These are phyloP conservation scores for Physella acuta DNA, from an alignment of 1,140 invertebrate genomes.

Conservation along the genomic window DNA sequence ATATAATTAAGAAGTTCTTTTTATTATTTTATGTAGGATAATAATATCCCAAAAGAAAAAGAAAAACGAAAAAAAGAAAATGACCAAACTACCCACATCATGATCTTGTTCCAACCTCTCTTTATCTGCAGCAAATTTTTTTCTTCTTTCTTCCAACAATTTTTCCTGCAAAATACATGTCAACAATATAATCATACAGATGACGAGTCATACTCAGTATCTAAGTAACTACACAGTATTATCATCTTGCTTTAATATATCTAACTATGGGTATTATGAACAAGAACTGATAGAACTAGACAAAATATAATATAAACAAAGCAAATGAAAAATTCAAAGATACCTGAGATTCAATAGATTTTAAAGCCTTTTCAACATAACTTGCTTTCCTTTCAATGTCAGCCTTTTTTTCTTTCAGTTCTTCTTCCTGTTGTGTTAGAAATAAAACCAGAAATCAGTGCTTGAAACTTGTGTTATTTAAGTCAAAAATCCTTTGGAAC, in stretches of 20 bases:
- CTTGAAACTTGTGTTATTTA: too few relatives aligned
- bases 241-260: too few relatives aligned
- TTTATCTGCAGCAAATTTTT: conserved; percentile 38
- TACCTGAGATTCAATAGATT: conserved; percentile 46
- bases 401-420: conserved; percentile 43
- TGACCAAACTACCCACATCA: conserved; percentile 36
- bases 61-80: not conserved
- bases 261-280: too few relatives aligned
- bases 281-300: too few relatives aligned
- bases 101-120: conserved; percentile 46
- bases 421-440: conserved; percentile 40
- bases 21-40: not conserved
- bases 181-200: too few relatives aligned
- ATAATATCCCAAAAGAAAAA: not conserved
- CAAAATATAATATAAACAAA: too few relatives aligned
- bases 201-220: too few relatives aligned
- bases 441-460: too few relatives aligned
- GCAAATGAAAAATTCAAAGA: too few relatives aligned
- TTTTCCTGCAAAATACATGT: conserved; percentile 37
- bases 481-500: too few relatives aligned
- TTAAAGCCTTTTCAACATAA: conserved; percentile 43
- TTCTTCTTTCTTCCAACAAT: conserved; percentile 46
- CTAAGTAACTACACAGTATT: too few relatives aligned
- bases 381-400: conserved; percentile 45
- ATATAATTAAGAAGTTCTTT: not conserved